Conservation (phyloP, 2,113 vertebrate species). For the Muntiacus reevesi region DNA sequence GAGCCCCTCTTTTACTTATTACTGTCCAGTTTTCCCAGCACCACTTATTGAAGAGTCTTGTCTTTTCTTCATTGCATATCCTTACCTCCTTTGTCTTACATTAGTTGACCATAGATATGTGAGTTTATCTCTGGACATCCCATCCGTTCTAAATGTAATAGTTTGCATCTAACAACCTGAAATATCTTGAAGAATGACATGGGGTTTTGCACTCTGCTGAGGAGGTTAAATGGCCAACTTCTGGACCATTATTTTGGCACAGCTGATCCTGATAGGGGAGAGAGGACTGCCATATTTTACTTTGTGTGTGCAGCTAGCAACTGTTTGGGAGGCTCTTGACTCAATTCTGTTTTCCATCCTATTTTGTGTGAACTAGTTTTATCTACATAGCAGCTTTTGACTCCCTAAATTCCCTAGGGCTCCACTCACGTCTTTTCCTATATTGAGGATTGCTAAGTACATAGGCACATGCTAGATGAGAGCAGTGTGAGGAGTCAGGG, state of each 20-base stretch:
- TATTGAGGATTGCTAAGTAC: slow-evolving; percentile 47
- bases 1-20: too few relatives aligned
- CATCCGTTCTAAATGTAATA: too few relatives aligned
- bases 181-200: slow-evolving; percentile 51
- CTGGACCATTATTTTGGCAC: slow-evolving; percentile 10
- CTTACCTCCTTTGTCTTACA: too few relatives aligned
- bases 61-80: too few relatives aligned
- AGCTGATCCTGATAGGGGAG: slow-evolving; percentile 27
- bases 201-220: slow-evolving; percentile 19
- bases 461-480: slow-evolving; percentile 34
- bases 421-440: slow-evolving; percentile 43
- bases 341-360: slow-evolving; percentile 45
- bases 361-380: slow-evolving; percentile 63
- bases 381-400: slow-evolving; percentile 62
- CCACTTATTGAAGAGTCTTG: too few relatives aligned
- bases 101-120: too few relatives aligned
- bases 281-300: slow-evolving; percentile 14
- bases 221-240: slow-evolving; percentile 7
- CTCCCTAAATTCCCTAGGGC: slow-evolving; percentile 49
- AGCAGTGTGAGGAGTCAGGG: neutral
- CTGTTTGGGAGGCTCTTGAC: slow-evolving; percentile 41
- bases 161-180: neutral
- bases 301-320: slow-evolving; percentile 50
- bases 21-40: too few relatives aligned
- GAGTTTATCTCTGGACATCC: too few relatives aligned